Evolutionary conservation across 2,113 vertebrate species (phyloP).

Genomic region (Zingel zingel): DNA sequence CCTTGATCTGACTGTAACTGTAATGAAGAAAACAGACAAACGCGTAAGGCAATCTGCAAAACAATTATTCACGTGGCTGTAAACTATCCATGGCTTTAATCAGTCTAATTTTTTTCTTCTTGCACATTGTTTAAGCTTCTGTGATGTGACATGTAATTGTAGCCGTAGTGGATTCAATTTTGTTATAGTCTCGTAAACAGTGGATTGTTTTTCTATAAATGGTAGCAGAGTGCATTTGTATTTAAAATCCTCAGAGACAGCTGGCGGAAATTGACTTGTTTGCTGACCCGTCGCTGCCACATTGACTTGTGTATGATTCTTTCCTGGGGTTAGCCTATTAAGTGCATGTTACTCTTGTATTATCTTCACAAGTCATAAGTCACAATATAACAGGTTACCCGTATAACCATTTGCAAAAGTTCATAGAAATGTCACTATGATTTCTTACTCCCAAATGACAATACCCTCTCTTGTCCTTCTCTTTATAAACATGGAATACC

Average conservation of each 20-base stretch:
- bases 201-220: slow-evolving; percentile 21
- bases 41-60: not conserved
- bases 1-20: not conserved
- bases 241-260: slow-evolving; percentile 43
- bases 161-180: not conserved
- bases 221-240: slow-evolving; percentile 17
- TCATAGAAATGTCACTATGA: not conserved
- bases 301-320: not conserved
- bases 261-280: slow-evolving; percentile 9
- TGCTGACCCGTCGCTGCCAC: slow-evolving; percentile 36
- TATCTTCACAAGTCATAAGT: slow-evolving; percentile 32
- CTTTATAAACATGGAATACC: slow-evolving; percentile 4
- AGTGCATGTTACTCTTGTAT: slow-evolving; percentile 13
- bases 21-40: not conserved
- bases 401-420: slow-evolving; percentile 2
- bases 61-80: not conserved
- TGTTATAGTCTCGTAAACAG: not conserved
- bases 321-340: slow-evolving; percentile 23
- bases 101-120: not conserved
- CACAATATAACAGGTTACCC: not conserved
- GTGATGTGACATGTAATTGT: slow-evolving; percentile 14
- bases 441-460: slow-evolving; percentile 13
- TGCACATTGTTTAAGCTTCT: not conserved
- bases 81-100: not conserved
- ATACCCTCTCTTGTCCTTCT: slow-evolving; percentile 6